Base-by-base conservation (phyloP, 2,113 vertebrate genomes). In the Puntigrus tetrazona region DNA sequence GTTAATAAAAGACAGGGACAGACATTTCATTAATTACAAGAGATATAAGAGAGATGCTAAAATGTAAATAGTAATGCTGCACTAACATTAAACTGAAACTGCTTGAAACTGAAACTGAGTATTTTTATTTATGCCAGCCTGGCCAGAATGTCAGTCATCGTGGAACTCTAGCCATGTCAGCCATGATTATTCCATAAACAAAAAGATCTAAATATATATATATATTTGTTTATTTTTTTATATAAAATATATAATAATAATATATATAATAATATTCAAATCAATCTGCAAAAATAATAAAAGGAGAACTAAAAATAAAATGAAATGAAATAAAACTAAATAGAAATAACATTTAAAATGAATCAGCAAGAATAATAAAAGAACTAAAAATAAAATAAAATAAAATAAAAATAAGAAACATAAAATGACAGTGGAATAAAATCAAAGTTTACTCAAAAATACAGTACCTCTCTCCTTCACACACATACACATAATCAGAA, bases 1-100 rank as follows among this genome's bases (percentile, higher is more conserved):
- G 59, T 77, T 47, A 80, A 8, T n/a, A 75, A 78, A 76, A 55
- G 38, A 65, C 59, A 70, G 75, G 27, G 85, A 85, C 22, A 69
- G 41, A 29, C 31, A 83, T 72, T 84, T 41, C 83, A 43, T 34
- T 45, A 57, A 67, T 80, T 18, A 11, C 65, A 36, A 20, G 29
- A 76, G 5, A 27, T 25, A 36, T n/a, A 41, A 77, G 57, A 27
- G 31, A 38, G 20, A 27, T 59, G 34, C n/a, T n/a, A 55, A 52
- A 36, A 55, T 31, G 3, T 20, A 34, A 5, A 13, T n/a, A 57
- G 2, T 9, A 57, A 2, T 57, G 22, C 2, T 1, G 1, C 13
- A 29, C 5, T 61, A 6, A 16, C 0, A 16, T 29, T 29, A 7
- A 63, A 16, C 27, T 7, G 5, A 63, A 13, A 63, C 59, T 29